phyloP scores from a whole-genome alignment of 2,113 vertebrate genomes.

The Triplophysa tibetana region DNA sequence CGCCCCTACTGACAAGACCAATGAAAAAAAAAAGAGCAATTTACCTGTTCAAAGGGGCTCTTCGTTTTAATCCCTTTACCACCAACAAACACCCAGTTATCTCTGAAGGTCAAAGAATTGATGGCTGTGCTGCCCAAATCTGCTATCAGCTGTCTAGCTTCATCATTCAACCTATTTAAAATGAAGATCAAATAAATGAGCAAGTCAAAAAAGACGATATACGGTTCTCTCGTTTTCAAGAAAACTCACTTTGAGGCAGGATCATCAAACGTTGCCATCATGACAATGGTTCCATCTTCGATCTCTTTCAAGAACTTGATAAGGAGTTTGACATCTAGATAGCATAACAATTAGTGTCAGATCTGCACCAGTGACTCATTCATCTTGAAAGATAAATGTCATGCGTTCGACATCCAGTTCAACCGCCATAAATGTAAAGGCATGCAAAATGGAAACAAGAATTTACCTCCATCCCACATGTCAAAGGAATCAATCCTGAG shows the following conservation, averaged over 20 bases:
- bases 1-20: neutral
- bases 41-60: slow-evolving; percentile 97
- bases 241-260: slow-evolving; percentile 86
- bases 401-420: no score
- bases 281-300: slow-evolving; percentile 85
- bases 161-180: slow-evolving; percentile 82
- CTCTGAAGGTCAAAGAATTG: slow-evolving; percentile 82
- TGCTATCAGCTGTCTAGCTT: slow-evolving; percentile 84
- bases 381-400: no score
- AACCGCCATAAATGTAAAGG: no score
- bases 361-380: no score
- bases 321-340: slow-evolving; percentile 83
- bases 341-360: neutral
- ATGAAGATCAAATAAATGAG: neutral
- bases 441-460: neutral
- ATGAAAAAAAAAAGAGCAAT: neutral
- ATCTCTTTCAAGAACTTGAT: slow-evolving; percentile 89
- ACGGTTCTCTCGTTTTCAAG: neutral
- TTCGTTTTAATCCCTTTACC: slow-evolving; percentile 98
- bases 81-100: slow-evolving; percentile 98
- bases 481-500: slow-evolving; percentile 84
- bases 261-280: slow-evolving; percentile 95
- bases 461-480: slow-evolving; percentile 94
- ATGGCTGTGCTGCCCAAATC: slow-evolving; percentile 86
- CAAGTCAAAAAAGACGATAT: neutral